Conservation (phyloP, 2,113 vertebrate species). For the Meleagris gallopavo region DNA sequence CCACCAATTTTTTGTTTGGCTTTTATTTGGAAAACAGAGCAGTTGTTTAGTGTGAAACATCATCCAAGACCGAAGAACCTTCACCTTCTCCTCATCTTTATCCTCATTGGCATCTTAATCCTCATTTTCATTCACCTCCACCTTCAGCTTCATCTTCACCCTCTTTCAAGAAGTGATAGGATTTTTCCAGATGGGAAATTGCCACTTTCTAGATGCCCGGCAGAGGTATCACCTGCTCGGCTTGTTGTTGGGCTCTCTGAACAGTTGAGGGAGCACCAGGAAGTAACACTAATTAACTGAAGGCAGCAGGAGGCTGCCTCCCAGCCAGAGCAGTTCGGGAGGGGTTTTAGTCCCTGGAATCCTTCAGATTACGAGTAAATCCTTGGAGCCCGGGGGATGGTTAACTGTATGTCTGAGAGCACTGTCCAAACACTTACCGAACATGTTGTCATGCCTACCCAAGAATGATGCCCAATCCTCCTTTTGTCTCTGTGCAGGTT, state of each 20-base stretch:
- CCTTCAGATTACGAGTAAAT: not conserved
- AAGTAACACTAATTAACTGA: not conserved
- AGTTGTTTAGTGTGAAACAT: not conserved
- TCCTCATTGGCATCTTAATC: not conserved
- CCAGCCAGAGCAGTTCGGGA: not conserved
- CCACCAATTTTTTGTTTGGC: not conserved
- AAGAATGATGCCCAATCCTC: not conserved
- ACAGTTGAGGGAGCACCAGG: not conserved
- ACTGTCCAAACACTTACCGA: not conserved
- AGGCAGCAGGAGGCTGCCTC: not conserved
- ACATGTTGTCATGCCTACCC: not conserved
- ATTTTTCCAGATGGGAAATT: not conserved
- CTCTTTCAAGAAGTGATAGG: not conserved
- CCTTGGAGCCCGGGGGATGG: not conserved
- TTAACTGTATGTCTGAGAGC: not conserved
- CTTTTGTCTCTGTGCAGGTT: not conserved
- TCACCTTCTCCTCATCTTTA: not conserved
- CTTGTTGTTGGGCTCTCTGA: not conserved
- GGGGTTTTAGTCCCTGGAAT: accelerated
- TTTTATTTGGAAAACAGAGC: not conserved
- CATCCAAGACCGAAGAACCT: not conserved
- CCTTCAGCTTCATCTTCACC: not conserved
- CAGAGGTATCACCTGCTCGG: not conserved
- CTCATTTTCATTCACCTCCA: not conserved
- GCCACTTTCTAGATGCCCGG: not conserved